Base-by-base conservation (phyloP, 2,888 invertebrate genomes). In the Cylindroiulus punctatus region DNA sequence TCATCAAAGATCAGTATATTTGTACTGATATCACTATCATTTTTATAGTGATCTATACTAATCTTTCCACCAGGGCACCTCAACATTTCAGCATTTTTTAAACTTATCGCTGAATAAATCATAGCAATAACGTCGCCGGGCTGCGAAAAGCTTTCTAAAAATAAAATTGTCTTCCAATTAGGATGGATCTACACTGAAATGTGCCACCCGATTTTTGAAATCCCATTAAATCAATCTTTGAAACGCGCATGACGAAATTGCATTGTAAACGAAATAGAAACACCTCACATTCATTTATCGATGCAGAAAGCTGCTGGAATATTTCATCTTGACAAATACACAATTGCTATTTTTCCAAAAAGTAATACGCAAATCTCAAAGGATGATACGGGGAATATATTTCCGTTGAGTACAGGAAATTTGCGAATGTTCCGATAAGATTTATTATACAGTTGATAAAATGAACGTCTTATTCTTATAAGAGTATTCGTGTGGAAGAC, bases 361-460 rank as follows among this genome's bases (percentile, higher is more conserved):
- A 26, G 76, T 30, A 76, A 76, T 76, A 14, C 76, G 4, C 26
- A 26, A 30, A 76, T 76, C 76, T 76, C 76, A 14, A 30, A 76
- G 76, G 76, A 76, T 76, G 76, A 30, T 76, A 30, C 76, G 76
- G 30, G 76, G 76, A 76, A 76, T 76, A 26, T 26, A 76, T 76
- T 76, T 76, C 76, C 76, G 76, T 76, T 30, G 76, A 76, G 30
- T 30, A 22, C 30, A 76, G 76, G 76, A 76, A 76, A 76, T 76
- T 76, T 76, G 30, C 76, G 76, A 76, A 76, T 76, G 76, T 76
- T 76, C 14, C 8, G 76, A 76, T 76, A 76, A 76, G 76, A 76
- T 76, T 76, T 76, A 76, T 76, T 76, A 76, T 14, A 76, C 22
- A 30, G 30, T 76, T 30, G 76, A 30, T 76, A 76, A 76, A 30